phyloP scores from a whole-genome alignment of 2,888 invertebrate genomes.

The Macaria liturata region DNA sequence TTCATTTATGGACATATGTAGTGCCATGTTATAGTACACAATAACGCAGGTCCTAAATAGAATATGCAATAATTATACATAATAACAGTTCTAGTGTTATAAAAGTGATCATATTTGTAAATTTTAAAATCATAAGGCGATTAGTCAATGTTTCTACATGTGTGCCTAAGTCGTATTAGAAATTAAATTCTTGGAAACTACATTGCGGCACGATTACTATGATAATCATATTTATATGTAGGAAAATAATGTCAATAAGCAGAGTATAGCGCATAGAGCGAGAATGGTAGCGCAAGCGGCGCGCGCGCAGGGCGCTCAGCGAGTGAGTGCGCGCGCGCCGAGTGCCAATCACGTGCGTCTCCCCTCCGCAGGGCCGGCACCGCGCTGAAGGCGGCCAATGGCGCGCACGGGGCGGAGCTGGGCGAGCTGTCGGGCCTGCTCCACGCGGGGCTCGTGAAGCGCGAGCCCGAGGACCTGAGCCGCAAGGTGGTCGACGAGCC shows the following conservation, averaged over 20 bases:
- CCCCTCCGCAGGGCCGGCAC: slow-evolving; percentile 86
- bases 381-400: slow-evolving; percentile 86
- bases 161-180: too few species aligned
- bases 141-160: too few species aligned
- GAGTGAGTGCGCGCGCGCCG: slow-evolving; percentile 67
- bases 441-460: slow-evolving; percentile 88
- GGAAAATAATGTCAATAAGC: slow-evolving; percentile 52
- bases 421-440: slow-evolving; percentile 84
- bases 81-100: too few species aligned
- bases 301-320: slow-evolving; percentile 60
- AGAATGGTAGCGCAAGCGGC: slow-evolving; percentile 61
- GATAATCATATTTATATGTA: slow-evolving; percentile 52
- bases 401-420: slow-evolving; percentile 87
- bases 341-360: slow-evolving; percentile 74
- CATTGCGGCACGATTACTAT: slow-evolving; percentile 40
- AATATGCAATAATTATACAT: too few species aligned
- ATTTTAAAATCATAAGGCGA: too few species aligned
- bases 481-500: slow-evolving; percentile 86
- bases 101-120: too few species aligned
- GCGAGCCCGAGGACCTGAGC: slow-evolving; percentile 92
- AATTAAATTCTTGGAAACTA: slow-evolving; percentile 31
- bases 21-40: too few species aligned
- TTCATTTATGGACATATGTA: too few species aligned
- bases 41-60: too few species aligned
- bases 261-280: slow-evolving; percentile 53